Percentiles rank a stretch among this genome's conserved stretches.
Conservation (phyloP, 2,888 invertebrate genomes). For the Hypena proboscidalis region DNA sequence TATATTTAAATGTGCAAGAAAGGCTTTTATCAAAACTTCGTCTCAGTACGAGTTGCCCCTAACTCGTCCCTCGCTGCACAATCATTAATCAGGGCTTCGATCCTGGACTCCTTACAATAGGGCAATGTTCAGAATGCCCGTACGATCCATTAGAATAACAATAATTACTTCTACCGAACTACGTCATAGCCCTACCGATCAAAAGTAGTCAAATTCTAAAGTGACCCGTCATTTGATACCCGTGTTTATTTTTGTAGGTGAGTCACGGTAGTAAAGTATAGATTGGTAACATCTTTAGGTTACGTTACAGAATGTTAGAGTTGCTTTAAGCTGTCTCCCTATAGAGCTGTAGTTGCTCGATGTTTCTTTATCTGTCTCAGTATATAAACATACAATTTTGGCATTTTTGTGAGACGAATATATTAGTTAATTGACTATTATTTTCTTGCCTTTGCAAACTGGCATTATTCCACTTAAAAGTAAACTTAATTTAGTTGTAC, state of each 20-base stretch:
- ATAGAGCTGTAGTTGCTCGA: too few species aligned
- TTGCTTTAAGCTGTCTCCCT: too few species aligned
- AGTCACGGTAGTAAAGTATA: slow-evolving; percentile 4
- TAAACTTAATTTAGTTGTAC: too few species aligned
- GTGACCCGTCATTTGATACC: slow-evolving; percentile 28
- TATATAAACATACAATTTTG: too few species aligned
- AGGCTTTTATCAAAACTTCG: slow-evolving; percentile 20
- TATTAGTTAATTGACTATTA: too few species aligned
- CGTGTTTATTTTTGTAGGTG: slow-evolving; percentile 6
- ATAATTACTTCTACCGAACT: slow-evolving; percentile 74
- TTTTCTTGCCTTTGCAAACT: too few species aligned
- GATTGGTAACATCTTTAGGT: background rate
- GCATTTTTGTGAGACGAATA: too few species aligned
- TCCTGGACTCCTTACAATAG: slow-evolving; percentile 82
- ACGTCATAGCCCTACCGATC: slow-evolving; percentile 40
- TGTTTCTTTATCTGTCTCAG: too few species aligned
- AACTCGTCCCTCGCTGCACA: slow-evolving; percentile 74
- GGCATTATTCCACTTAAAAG: too few species aligned
- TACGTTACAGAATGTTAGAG: background rate
- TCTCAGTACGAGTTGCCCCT: slow-evolving; percentile 52
- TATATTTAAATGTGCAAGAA: too few species aligned
- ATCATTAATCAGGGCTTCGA: slow-evolving; percentile 84
- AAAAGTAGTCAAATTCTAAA: slow-evolving; percentile 30
- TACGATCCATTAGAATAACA: slow-evolving; percentile 82
- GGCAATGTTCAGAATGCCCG: slow-evolving; percentile 78